These are phyloP conservation scores for Mormyrus proboscirostris DNA, from an alignment of 2,797 vertebrate species.

Conservation along the genomic window DNA sequence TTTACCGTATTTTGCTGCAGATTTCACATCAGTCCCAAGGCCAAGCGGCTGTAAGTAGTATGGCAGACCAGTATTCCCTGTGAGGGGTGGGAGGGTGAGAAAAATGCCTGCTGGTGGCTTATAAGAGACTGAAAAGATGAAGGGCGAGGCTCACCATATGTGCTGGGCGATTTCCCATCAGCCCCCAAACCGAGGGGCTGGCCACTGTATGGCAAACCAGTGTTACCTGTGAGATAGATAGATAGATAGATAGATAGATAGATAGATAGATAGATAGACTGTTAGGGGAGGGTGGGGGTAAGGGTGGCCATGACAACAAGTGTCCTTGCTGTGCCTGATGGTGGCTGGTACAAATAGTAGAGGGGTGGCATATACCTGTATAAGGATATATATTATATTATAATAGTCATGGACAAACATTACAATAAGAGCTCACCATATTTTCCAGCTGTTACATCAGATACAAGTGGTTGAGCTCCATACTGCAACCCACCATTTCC, in stretches of 20 bases:
- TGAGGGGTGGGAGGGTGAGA: neutral
- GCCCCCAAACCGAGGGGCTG: slow-evolving; percentile 38
- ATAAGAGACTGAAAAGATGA: neutral
- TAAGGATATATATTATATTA: neutral
- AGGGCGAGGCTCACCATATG: slow-evolving; percentile 39
- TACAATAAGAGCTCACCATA: slow-evolving; percentile 7
- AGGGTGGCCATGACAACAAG: neutral
- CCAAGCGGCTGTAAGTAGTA: slow-evolving; percentile 44
- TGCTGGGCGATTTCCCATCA: slow-evolving; percentile 39
- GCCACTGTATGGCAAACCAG: slow-evolving; percentile 31
- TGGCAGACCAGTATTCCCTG: slow-evolving; percentile 51
- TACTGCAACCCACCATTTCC: slow-evolving; percentile 17
- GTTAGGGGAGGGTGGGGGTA: neutral
- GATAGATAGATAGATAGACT: neutral
- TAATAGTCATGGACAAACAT: neutral
- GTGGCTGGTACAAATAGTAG: neutral
- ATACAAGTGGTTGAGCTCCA: slow-evolving; percentile 4
- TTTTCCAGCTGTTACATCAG: neutral
- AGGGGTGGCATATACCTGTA: too few relatives aligned
- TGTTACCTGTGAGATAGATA: slow-evolving; percentile 37
- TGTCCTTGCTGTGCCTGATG: neutral
- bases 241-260: neutral
- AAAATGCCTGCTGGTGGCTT: neutral
- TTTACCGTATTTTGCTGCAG: slow-evolving; percentile 42
- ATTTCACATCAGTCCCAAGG: slow-evolving; percentile 34